Conservation (phyloP, 2,888 invertebrate species). For the Zelleria hepariella region DNA sequence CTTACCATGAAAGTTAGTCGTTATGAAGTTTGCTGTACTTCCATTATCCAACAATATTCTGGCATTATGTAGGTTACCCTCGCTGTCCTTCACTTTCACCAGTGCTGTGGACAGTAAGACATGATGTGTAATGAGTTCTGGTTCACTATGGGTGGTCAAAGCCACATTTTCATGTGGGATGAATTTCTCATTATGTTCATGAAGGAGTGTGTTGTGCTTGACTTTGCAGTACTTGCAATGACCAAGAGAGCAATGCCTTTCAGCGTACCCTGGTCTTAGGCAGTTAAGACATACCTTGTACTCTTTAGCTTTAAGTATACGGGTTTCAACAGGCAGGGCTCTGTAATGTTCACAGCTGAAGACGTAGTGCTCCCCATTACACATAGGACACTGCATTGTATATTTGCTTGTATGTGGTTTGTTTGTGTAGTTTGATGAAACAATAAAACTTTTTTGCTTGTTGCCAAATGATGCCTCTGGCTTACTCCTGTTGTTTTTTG, state of each 20-base stretch:
- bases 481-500: constrained; percentile 13
- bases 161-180: background rate
- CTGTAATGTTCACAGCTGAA: constrained; percentile 13
- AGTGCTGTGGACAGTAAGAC: constrained; percentile 18
- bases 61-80: constrained; percentile 8
- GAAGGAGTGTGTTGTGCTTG: constrained; percentile 16
- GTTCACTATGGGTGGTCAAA: background rate
- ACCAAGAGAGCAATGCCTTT: constrained; percentile 10
- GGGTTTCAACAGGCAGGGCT: constrained; percentile 8
- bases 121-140: constrained; percentile 3
- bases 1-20: background rate
- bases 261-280: constrained; percentile 7
- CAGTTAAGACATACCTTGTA: constrained; percentile 15
- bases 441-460: constrained; percentile 1
- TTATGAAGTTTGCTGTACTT: constrained; percentile 9
- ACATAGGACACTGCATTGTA: constrained; percentile 9
- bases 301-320: constrained; percentile 12
- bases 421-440: background rate
- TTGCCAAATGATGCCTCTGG: background rate
- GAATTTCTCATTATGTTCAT: constrained; percentile 4
- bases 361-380: constrained; percentile 11
- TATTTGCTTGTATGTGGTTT: background rate
- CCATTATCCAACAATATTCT: constrained; percentile 9
- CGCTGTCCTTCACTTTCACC: constrained; percentile 8
- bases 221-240: constrained; percentile 17